Evolutionary conservation across 2,888 invertebrate genomes (phyloP).

Genomic region (Papilio elwesi): DNA sequence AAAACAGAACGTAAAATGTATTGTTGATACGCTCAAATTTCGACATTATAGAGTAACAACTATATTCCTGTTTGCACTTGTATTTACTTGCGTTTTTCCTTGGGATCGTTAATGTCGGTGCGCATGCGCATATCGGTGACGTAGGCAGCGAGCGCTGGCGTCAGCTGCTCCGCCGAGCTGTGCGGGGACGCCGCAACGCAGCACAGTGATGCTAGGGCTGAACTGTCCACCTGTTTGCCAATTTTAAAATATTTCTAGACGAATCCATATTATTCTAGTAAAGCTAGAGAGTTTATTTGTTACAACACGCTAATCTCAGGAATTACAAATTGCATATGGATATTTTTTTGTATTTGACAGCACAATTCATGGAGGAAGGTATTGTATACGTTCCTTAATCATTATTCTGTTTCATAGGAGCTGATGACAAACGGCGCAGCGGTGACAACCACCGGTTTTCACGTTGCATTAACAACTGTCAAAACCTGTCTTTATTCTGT

Average conservation of each 20-base stretch:
- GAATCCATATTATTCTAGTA: not conserved
- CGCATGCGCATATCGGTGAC: conserved; percentile 42
- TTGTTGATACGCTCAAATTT: too few relatives aligned
- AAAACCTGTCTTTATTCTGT: too few relatives aligned
- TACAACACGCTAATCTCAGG: too few relatives aligned
- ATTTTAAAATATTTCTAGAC: not conserved
- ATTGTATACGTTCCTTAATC: not conserved
- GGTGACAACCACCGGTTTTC: too few relatives aligned
- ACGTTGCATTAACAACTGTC: too few relatives aligned
- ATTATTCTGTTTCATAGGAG: too few relatives aligned
- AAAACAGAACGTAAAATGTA: too few relatives aligned
- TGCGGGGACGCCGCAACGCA: conserved; percentile 37
- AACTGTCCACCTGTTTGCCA: conserved; percentile 4
- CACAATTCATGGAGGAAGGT: too few relatives aligned
- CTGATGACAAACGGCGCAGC: too few relatives aligned
- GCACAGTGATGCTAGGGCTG: conserved; percentile 38
- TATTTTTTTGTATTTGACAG: too few relatives aligned
- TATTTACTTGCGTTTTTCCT: conserved; percentile 45
- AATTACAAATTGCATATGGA: too few relatives aligned
- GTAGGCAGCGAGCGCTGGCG: conserved; percentile 50
- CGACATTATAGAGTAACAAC: not conserved
- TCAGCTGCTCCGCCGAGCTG: conserved; percentile 37
- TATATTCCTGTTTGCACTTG: not conserved
- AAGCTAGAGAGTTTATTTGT: too few relatives aligned
- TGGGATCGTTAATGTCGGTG: conserved; percentile 35